A percentile compares a stretch with the other conserved stretches of the same genome.
Evolutionary conservation across 2,797 vertebrate species (phyloP).

Genomic region (Dicrostonyx torquatus): DNA sequence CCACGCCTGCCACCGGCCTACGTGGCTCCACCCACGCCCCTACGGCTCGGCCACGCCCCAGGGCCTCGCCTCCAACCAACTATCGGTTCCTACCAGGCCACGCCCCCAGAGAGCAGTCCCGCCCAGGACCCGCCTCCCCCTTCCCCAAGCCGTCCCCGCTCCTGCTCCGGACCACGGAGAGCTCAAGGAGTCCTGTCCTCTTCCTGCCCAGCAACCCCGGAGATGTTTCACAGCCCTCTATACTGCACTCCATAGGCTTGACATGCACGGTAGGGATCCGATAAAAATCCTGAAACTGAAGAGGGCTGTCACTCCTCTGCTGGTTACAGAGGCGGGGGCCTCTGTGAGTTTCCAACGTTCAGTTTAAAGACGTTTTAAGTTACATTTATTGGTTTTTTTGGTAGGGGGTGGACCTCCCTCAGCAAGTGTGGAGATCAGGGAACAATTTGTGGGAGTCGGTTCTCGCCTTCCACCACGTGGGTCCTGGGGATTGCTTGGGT

Average conservation of each 20-base stretch:
- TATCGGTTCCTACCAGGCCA: background rate
- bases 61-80: background rate
- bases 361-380: background rate
- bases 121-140: background rate
- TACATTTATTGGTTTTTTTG: background rate
- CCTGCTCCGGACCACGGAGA: background rate
- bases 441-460: background rate
- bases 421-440: background rate
- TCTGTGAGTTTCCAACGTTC: background rate
- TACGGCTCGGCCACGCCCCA: background rate
- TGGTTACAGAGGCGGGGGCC: background rate
- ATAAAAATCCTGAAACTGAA: background rate
- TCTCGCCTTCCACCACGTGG: background rate
- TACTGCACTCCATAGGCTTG: no score
- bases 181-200: background rate
- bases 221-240: background rate
- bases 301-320: background rate
- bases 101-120: background rate
- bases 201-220: background rate
- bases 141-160: background rate
- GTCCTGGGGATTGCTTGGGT: background rate
- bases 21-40: background rate
- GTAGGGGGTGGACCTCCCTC: background rate
- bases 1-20: no score
- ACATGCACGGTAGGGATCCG: background rate